phyloP scores from a whole-genome alignment of 2,113 vertebrate species.

The Rhabdornis inornatus region DNA sequence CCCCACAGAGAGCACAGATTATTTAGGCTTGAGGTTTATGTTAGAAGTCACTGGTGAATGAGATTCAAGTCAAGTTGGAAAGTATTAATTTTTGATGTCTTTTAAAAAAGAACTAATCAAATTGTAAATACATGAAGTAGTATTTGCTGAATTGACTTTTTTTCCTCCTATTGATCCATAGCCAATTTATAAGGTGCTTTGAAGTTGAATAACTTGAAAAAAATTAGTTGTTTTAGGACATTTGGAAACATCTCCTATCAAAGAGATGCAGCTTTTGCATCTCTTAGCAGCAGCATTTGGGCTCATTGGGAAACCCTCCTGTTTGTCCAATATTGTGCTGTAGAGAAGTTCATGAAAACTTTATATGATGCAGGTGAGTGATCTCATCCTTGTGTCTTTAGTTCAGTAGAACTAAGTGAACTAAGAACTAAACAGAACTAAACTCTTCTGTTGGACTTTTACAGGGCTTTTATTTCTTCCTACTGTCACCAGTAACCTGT shows the following conservation, averaged over 20 bases:
- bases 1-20: not conserved
- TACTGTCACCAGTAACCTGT: not conserved
- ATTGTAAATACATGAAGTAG: not conserved
- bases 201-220: conserved; percentile 17
- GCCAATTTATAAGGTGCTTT: not conserved
- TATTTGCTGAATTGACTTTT: not conserved
- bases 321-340: not conserved
- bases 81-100: not conserved
- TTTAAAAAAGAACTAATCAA: not conserved
- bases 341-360: not conserved
- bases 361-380: not conserved
- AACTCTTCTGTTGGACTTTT: not conserved
- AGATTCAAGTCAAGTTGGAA: not conserved
- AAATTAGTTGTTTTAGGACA: not conserved
- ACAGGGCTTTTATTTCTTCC: not conserved
- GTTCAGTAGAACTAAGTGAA: not conserved
- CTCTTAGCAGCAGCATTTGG: not conserved
- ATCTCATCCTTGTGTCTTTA: not conserved
- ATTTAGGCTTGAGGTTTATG: not conserved
- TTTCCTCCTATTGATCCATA: not conserved
- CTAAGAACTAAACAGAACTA: not conserved
- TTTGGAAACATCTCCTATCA: not conserved
- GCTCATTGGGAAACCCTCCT: not conserved
- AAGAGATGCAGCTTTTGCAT: not conserved
- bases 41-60: not conserved